Base-by-base conservation (phyloP, 1,140 invertebrate species). In the Pollicipes pollicipes region DNA sequence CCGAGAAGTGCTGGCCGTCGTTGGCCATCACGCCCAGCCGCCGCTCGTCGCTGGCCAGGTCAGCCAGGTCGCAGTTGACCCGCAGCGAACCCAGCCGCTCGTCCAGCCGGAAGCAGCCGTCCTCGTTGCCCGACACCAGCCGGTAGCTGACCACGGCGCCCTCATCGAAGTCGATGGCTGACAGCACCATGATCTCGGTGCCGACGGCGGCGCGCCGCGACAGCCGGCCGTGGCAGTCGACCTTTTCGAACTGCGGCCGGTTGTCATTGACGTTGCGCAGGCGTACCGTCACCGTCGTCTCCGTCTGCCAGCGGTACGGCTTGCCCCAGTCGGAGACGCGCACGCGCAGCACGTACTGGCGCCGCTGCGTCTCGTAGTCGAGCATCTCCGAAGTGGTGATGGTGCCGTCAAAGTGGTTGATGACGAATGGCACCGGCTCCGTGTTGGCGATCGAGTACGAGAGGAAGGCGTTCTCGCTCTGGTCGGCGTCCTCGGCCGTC, bases 321-420 rank as follows among this genome's bases (percentile, higher is more conserved):
- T 88, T 78, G 0, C 95, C 95, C 94, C 94, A 96, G 79, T 98
- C 95, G 21, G 92, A 93, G 0, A 94, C 94, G 27, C 94, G 81
- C 37, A 96, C 84, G 66, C 86, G 84, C 16, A 97, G 79, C 3
- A 88, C 80, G 76, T 94, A 96, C 74, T 88, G 85, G 27, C 90
- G 80, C 71, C 87, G 83, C 88, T 93, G 92, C 30, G 88, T 90
- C 79, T 98, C 95, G 79, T 89, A 97, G 81, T 98, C 95, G 31
- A 97, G 80, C 6, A 90, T 78, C 74, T 88, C 84, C 0, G 87
- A 90, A 0, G 92, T 93, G 76, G 84, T 86, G 0, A 98, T 86
- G 26, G 89, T 83, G 0, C 97, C 97, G 13, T 89, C 90, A 78
- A 97, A 96, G 75, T 91, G 91, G 77, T 98, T 95, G 69, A 99